Conservation (phyloP, 2,888 invertebrate genomes). For the Neria commutata region DNA sequence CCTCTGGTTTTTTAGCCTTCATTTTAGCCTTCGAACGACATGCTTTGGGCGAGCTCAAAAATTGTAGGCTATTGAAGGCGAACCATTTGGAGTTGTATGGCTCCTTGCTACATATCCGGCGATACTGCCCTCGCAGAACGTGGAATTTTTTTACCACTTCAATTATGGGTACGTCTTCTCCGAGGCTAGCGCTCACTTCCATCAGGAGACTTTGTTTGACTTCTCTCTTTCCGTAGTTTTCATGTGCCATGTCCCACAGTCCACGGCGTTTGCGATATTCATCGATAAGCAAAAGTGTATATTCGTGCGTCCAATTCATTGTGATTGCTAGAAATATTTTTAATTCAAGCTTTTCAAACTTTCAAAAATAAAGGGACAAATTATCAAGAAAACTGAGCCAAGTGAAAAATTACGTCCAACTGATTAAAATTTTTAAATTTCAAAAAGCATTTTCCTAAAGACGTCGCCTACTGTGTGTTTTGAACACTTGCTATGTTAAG, state of each 20-base stretch:
- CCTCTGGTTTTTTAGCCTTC: slow-evolving; percentile 51
- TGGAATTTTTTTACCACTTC: slow-evolving; percentile 69
- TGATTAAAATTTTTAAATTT: no score
- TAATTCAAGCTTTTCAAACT: no score
- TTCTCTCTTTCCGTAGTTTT: slow-evolving; percentile 61
- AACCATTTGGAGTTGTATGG: slow-evolving; percentile 66
- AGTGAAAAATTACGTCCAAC: no score
- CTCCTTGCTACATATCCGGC: slow-evolving; percentile 65
- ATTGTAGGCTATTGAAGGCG: slow-evolving; percentile 67
- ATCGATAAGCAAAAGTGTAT: slow-evolving; percentile 56
- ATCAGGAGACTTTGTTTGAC: slow-evolving; percentile 55
- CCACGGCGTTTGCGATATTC: slow-evolving; percentile 59
- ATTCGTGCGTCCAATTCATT: slow-evolving; percentile 62
- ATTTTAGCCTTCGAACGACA: slow-evolving; percentile 55
- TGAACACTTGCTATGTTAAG: no score
- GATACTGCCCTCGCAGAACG: slow-evolving; percentile 68
- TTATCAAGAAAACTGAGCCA: no score
- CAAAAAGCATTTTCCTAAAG: no score
- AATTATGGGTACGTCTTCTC: slow-evolving; percentile 57
- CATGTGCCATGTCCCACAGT: slow-evolving; percentile 62
- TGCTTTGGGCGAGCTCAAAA: slow-evolving; percentile 66
- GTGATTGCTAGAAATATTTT: no score
- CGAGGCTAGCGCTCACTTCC: slow-evolving; percentile 53
- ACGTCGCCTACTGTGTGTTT: no score
- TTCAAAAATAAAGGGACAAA: no score